phyloP scores from a whole-genome alignment of 2,797 vertebrate genomes.

The Potorous gilbertii region DNA sequence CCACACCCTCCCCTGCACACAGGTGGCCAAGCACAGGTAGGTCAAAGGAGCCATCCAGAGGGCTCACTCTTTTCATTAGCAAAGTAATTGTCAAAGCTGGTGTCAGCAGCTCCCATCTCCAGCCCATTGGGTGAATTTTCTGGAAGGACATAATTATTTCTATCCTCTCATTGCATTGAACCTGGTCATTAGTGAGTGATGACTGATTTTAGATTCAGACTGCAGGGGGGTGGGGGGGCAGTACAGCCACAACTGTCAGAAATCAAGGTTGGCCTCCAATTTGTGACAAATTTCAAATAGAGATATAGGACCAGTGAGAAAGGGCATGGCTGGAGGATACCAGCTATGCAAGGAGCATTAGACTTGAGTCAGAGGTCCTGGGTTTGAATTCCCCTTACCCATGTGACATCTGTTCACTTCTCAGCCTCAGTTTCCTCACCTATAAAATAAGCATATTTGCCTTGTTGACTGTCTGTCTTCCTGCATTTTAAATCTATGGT shows the following conservation, averaged over 20 bases:
- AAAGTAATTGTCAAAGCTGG: neutral
- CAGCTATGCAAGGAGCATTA: neutral
- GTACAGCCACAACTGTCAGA: constrained; percentile 42
- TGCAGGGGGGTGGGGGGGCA: neutral
- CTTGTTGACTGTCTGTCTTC: neutral
- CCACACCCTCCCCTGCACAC: constrained; percentile 96
- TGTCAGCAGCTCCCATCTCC: neutral
- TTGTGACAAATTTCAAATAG: constrained; percentile 56
- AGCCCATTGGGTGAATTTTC: neutral
- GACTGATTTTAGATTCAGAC: neutral
- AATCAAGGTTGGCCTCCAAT: constrained; percentile 52
- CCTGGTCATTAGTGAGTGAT: neutral
- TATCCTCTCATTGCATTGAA: too few relatives aligned
- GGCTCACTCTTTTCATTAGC: neutral
- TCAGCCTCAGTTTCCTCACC: constrained; percentile 13
- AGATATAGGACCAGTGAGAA: neutral
- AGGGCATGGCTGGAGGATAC: neutral
- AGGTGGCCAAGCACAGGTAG: constrained; percentile 96
- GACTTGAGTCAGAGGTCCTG: neutral
- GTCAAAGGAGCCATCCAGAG: constrained; percentile 82
- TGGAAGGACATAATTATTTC: neutral
- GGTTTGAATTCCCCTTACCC: neutral
- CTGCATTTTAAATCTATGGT: neutral
- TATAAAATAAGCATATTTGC: neutral
- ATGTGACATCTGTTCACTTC: neutral